Evolutionary conservation across 2,113 vertebrate genomes (phyloP), one percentile per base, ranked within the genome.

Genomic region (Hassar affinis): DNA sequence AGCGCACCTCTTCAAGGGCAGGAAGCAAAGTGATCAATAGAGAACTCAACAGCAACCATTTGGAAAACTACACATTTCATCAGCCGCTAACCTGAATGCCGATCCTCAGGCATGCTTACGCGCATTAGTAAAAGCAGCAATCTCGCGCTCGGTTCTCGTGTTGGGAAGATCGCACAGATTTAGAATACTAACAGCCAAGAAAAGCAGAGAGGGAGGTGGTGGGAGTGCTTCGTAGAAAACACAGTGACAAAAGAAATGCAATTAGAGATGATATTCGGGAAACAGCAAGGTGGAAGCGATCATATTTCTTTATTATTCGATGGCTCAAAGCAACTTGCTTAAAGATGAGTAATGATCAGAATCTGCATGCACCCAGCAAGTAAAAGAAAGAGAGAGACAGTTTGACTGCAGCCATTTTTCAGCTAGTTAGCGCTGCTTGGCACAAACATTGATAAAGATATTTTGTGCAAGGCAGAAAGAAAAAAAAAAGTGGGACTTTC

Each of bases 241-340:
- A 47, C 75, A 83, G 80, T 78, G 68, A 59, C 57, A 54, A 87
- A 56, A 69, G 84, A 89, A 87, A 85, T 86, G 78, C 82, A 89
- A 89, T 88, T 86, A 89, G 82, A 87, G 71, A 72, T 84, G 82
- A 90, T 82, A 87, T 89, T 85, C 84, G 84, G 85, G 69, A 78
- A 74, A 81, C 82, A 75, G 75, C 76, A 88, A 87, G 62, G 54
- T 84, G 69, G 85, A 88, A 86, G 86, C 82, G 54, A 87, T 89
- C 87, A 90, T 90, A 88, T 89, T 90, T 91, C 86, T 88, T 83
- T 88, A 90, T 91, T 90, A 91, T 84, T 57, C 80, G 30, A 78
- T 74, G 47, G 78, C 88, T 84, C 56, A 84, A 81, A 88, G 88
- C 86, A 87, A 85, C 85, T 86, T 84, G 57, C 84, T 87, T 88